These are phyloP conservation scores for Theristicus caerulescens DNA, from an alignment of 2,113 vertebrate genomes.

Conservation along the genomic window DNA sequence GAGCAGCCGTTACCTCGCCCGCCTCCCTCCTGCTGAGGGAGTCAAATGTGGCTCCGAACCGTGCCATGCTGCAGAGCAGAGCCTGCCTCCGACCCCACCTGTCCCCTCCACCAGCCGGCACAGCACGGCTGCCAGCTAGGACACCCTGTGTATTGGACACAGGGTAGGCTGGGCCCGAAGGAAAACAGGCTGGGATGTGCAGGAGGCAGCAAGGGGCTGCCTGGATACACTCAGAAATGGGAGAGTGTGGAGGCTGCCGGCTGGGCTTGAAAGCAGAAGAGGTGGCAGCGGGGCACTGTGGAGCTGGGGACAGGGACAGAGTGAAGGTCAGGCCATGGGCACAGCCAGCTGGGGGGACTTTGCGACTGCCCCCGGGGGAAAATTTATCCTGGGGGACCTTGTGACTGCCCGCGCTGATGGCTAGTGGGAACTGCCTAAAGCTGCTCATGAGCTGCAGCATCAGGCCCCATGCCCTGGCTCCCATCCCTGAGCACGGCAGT, in stretches of 20 bases:
- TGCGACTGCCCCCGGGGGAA: neutral
- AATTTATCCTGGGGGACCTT: neutral
- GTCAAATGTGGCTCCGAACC: conserved; percentile 11
- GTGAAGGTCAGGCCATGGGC: neutral
- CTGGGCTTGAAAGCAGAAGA: neutral
- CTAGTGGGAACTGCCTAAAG: neutral
- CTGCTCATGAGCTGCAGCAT: neutral
- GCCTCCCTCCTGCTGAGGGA: conserved; percentile 22
- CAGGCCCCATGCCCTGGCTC: neutral
- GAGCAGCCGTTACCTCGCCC: neutral
- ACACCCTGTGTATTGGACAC: fast-evolving
- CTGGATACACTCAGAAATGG: neutral
- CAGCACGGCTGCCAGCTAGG: neutral
- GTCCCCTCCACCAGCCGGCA: neutral
- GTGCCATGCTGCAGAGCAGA: conserved; percentile 26
- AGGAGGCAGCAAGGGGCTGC: neutral
- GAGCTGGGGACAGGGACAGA: neutral
- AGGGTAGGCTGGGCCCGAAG: neutral
- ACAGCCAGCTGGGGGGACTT: neutral
- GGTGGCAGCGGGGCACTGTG: neutral
- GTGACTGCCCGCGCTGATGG: neutral
- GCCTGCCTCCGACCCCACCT: conserved; percentile 5
- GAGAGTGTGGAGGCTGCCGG: neutral
- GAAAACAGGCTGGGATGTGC: neutral
- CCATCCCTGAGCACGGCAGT: neutral